These are phyloP conservation scores for Deroplatys truncata DNA, from an alignment of 2,888 invertebrate genomes.

Conservation along the genomic window DNA sequence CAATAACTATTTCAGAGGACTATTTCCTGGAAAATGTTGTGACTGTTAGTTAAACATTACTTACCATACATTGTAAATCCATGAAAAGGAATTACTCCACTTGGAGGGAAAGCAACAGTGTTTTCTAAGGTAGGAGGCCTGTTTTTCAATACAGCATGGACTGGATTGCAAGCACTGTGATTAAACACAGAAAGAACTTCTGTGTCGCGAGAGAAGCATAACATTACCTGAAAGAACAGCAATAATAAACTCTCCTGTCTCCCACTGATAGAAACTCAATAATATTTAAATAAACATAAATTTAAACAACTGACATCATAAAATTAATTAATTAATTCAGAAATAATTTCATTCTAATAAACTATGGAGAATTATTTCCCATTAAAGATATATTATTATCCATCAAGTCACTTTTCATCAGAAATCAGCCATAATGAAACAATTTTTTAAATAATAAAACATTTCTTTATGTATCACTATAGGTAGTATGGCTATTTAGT, in stretches of 20 bases:
- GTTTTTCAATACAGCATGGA: conserved; percentile 71
- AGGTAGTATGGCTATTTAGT: no score
- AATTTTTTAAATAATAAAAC: no score
- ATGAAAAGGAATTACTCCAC: conserved; percentile 93
- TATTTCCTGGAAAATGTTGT: no score
- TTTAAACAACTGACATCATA: no score
- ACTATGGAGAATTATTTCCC: no score
- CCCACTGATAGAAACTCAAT: not conserved
- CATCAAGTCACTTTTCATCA: no score
- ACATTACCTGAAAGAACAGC: conserved; percentile 57
- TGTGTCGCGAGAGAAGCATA: conserved; percentile 88
- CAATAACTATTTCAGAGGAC: no score
- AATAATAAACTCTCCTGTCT: not conserved
- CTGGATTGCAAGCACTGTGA: conserved; percentile 53
- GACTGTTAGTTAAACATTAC: conserved; percentile 34
- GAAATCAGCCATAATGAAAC: no score
- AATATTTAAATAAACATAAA: not conserved
- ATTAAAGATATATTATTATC: no score
- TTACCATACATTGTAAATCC: conserved; percentile 96
- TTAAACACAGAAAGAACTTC: conserved; percentile 70
- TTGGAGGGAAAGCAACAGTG: conserved; percentile 82
- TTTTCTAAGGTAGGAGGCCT: conserved; percentile 63
- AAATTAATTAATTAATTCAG: no score
- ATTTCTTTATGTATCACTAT: no score
- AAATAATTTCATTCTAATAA: no score